phyloP scores from a whole-genome alignment of 53 echinoderm and acorn worm genomes.

The Glandiceps talaboti region DNA sequence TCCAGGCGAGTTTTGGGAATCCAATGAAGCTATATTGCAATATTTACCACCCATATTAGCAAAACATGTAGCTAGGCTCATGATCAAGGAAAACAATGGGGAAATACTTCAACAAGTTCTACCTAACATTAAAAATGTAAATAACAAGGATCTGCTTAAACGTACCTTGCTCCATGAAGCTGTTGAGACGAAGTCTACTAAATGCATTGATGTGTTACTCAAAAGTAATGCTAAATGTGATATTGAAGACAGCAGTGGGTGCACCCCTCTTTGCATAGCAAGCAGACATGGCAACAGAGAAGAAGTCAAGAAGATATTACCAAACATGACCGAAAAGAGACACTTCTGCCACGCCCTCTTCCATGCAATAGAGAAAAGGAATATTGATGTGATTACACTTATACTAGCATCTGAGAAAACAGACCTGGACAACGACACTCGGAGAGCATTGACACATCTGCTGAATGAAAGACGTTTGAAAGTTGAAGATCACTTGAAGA shows the following conservation, averaged over 20 bases:
- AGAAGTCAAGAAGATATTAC: neutral
- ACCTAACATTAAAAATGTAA: neutral
- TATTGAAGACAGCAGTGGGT: neutral
- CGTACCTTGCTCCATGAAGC: neutral
- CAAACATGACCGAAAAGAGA: neutral
- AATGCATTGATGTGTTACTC: neutral
- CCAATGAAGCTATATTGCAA: neutral
- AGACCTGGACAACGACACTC: neutral
- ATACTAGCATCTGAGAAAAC: neutral
- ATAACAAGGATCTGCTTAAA: neutral
- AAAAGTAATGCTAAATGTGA: neutral
- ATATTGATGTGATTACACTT: neutral
- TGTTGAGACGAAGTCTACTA: neutral
- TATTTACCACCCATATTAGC: neutral
- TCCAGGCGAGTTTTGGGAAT: neutral
- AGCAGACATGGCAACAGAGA: neutral
- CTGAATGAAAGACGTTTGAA: neutral
- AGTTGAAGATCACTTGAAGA: neutral
- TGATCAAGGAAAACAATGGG: neutral
- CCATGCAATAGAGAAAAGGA: neutral
- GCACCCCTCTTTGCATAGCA: neutral
- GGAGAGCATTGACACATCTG: neutral
- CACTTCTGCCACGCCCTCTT: neutral
- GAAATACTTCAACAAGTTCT: neutral
- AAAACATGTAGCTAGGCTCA: neutral